phyloP scores from a whole-genome alignment of 1,140 invertebrate genomes.

The Scaptomyza hsui region DNA sequence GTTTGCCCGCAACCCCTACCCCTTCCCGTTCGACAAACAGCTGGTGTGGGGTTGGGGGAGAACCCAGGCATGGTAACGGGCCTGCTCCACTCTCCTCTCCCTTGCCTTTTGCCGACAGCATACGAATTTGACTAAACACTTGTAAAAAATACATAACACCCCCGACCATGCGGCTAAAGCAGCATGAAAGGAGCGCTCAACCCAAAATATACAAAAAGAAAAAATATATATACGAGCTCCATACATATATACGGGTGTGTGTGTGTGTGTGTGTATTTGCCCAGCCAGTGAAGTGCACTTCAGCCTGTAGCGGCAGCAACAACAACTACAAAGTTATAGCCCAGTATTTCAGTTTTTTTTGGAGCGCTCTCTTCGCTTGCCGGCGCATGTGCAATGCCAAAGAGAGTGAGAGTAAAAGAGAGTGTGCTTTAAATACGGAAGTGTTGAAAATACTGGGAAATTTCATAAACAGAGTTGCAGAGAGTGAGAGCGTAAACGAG shows the following conservation, averaged over 20 bases:
- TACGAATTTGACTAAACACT: constrained; percentile 81
- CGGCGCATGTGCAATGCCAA: constrained; percentile 35
- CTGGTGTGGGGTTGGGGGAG: too few species aligned
- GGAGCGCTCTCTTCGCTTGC: constrained; percentile 16
- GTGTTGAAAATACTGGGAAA: constrained; percentile 74
- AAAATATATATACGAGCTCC: constrained; percentile 44
- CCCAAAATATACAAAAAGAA: constrained; percentile 41
- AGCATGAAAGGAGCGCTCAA: constrained; percentile 63
- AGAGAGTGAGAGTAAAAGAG: constrained; percentile 9
- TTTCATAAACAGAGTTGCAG: constrained; percentile 59
- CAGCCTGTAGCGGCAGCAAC: constrained; percentile 18
- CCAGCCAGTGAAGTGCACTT: constrained; percentile 76
- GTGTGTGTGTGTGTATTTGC: constrained; percentile 42
- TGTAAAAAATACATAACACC: constrained; percentile 82
- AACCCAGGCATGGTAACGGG: constrained; percentile 5
- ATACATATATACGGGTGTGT: constrained; percentile 1
- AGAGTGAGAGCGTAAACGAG: constrained; percentile 10
- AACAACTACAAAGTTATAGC: constrained; percentile 32
- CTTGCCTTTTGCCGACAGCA: constrained; percentile 41
- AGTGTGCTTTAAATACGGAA: constrained; percentile 55
- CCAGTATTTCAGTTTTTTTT: constrained; percentile 54
- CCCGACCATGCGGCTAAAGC: constrained; percentile 56
- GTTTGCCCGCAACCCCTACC: constrained; percentile 18
- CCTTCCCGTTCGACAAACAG: background rate
- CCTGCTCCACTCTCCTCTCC: constrained; percentile 8